Evolutionary conservation across 2,113 vertebrate genomes (phyloP), one percentile per base, ranked within the genome.

Genomic region (Vidua macroura): DNA sequence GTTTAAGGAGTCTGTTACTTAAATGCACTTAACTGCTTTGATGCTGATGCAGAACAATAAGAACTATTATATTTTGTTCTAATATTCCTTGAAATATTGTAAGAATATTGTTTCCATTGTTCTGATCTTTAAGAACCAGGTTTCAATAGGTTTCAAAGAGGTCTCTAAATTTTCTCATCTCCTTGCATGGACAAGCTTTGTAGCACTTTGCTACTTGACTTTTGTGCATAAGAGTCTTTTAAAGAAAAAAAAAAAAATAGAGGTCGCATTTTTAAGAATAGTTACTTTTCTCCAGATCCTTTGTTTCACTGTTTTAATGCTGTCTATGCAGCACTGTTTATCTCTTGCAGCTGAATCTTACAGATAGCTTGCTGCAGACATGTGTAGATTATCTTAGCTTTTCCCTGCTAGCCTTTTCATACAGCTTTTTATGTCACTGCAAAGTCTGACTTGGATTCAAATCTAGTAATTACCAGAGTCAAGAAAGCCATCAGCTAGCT

Each of bases 381-480:
- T 41, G 11, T 3, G 10, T 72, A 75, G 73, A 55, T 67, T 89
- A 46, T 59, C 23, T 20, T 31, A 89, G 66, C 35, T 77, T 72
- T 89, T 81, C 11, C 39, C 46, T 80, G 10, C 62, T 69, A 56
- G 22, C 30, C 19, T 83, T 93, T 95, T 81, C 46, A 86, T 75
- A n/a, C 16, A 64, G n/a, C 28, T 86, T 81, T 90, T 78, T 72
- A 48, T 60, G 56, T 44, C 41, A n/a, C 31, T 91, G 53, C 6
- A 21, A 72, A 87, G 9, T 79, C 80, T 90, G 83, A 88, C 46
- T 89, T 76, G 70, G 81, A 80, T 95, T 94, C 67, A 85, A 83
- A 94, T 85, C 81, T 69, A 37, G 62, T 87, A 95, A 95, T 93
- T 95, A 79, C 48, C 7, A 30, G 48, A 89, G 74, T 92, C 62